Base-by-base conservation (phyloP, 1,140 invertebrate species). In the Sycophaga agraensis region DNA sequence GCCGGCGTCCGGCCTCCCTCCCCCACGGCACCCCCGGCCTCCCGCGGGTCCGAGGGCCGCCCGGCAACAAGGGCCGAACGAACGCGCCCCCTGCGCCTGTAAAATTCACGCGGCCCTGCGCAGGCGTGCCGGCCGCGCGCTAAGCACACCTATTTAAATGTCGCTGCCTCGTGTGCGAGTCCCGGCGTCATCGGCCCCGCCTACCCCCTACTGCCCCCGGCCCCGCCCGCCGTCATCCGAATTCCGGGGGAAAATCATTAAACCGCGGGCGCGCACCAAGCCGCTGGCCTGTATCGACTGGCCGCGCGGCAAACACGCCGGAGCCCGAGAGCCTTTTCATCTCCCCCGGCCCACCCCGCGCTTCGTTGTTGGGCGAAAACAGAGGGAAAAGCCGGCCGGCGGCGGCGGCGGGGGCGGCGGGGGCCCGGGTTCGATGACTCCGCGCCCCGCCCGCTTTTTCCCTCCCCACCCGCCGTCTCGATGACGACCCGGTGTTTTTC, bases 161-260 rank as follows among this genome's bases (percentile, higher is more conserved):
- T 49, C 12, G 8, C n/a, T n/a, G n/a, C n/a, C n/a, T n/a, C n/a
- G n/a, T n/a, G n/a, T n/a, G n/a, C n/a, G n/a, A n/a, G n/a, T n/a
- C 14, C 7, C 17, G 21, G 6, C 37, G 16, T 49, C 56, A 39
- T 59, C n/a, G 46, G 34, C 4, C 8, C n/a, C n/a, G 54, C 7
- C 21, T 34, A 28, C 22, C 31, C 57, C 12, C 43, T 7, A 22
- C 43, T 37, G 5, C 46, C 17, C 19, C 22, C 26, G 22, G 9
- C n/a, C 19, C 39, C n/a, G 3, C 17, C 45, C n/a, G 24, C 64
- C 75, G 73, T 79, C 78, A 80, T 81, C 77, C 72, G 80, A 81
- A 80, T 79, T 78, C 74, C 76, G 60, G 55, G 67, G 54, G 71
- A 69, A 76, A 76, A 76, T 76, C 74, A 76, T 76, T 76, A 76